Base-by-base conservation (phyloP, 2,888 invertebrate genomes). In the Lepidocyrtoides sp. region DNA sequence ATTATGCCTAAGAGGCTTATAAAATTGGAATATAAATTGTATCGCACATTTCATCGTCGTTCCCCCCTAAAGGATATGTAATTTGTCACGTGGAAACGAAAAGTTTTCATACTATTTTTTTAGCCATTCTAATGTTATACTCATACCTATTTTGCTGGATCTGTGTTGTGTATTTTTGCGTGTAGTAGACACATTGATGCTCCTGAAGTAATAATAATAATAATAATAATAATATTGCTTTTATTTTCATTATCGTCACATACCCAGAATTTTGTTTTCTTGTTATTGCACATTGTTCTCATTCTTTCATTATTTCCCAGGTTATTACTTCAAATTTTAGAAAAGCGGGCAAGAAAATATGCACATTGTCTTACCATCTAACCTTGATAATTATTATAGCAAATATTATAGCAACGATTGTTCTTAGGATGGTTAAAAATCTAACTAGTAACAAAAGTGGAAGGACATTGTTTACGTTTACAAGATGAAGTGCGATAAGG, bases 21-120 rank as follows among this genome's bases (percentile, higher is more conserved):
- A 91, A 91, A 91, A 85, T 91, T 86, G 86, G 81, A 86, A 91
- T 91, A 91, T 91, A 91, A 91, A 91, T 85, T 91, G 91, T 91
- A 91, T 86, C 72, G 91, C 81, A 91, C 85, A 81, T 91, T 91
- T 91, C 91, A 81, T 75, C 54, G 69, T 91, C 57, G 20, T 57
- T 20, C 20, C n/a, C 17, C 86, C 86, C 72, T 48, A 48, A 81
- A 72, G 86, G 81, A 86, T 86, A 91, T 81, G 81, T 79, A 66
- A 26, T 23, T 75, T 69, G 32, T 32, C 36, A 66, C 66, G 3
- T 36, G 10, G 29, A 23, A 60, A 60, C 12, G 2, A 4, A 60
- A 26, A 60, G n/a, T 66, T 69, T 69, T 17, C 29, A 12, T 63
- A 20, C 17, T n/a, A 7, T 29, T 44, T 41, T 44, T 66, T 0